phyloP scores from a whole-genome alignment of 2,113 vertebrate genomes.

The Forbesichthys papilliferus region DNA sequence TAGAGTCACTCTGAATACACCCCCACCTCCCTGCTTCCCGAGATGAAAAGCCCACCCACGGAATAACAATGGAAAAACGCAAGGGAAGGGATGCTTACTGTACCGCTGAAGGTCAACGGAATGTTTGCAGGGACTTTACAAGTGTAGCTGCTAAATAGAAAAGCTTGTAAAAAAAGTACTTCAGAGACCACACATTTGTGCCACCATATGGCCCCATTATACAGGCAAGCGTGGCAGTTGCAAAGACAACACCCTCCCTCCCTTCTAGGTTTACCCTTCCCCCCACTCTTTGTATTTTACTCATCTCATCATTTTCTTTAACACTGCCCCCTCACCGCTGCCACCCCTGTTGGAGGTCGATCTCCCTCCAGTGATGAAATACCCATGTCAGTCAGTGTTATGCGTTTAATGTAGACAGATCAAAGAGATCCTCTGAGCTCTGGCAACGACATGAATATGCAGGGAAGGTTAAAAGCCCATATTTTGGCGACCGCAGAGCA shows the following conservation, averaged over 20 bases:
- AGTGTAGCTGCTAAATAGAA: constrained; percentile 68
- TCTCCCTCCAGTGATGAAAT: constrained; percentile 60
- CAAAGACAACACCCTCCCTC: constrained; percentile 30
- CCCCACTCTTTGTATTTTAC: constrained; percentile 44
- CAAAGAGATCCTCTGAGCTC: constrained; percentile 68
- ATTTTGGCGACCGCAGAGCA: constrained; percentile 39
- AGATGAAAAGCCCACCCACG: constrained; percentile 33
- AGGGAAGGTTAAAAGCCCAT: constrained; percentile 10
- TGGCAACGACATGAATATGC: constrained; percentile 58
- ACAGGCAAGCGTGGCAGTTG: constrained; percentile 47
- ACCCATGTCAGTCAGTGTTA: constrained; percentile 49
- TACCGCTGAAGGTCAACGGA: constrained; percentile 64
- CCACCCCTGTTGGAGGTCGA: constrained; percentile 64
- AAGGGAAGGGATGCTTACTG: constrained; percentile 44
- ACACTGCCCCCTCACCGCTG: constrained; percentile 45
- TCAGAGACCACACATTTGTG: constrained; percentile 69
- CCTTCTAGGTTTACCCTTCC: constrained; percentile 25
- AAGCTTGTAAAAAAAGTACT: constrained; percentile 72
- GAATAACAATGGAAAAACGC: constrained; percentile 11
- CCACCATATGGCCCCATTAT: constrained; percentile 74
- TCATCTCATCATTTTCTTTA: constrained; percentile 70
- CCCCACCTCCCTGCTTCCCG: constrained; percentile 9
- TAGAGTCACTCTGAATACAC: constrained; percentile 21
- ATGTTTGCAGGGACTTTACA: constrained; percentile 66
- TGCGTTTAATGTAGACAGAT: constrained; percentile 64